Evolutionary conservation across 2,113 vertebrate species (phyloP).

Genomic region (Aldabrachelys gigantea): DNA sequence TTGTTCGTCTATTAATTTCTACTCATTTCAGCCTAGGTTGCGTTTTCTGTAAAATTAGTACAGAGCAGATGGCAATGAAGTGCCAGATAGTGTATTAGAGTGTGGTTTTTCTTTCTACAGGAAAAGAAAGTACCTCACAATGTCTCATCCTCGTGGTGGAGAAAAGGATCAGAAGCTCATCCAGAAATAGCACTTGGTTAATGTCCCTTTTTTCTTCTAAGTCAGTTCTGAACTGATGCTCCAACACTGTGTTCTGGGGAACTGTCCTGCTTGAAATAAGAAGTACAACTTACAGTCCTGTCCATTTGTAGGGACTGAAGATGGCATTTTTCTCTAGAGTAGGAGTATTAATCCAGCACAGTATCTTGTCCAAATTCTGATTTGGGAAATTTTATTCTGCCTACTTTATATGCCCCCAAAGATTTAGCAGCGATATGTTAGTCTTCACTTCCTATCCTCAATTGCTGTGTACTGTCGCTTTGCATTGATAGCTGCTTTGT

Average conservation of each 20-base stretch:
- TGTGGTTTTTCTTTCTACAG: conserved; percentile 71
- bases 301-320: conserved; percentile 13
- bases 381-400: conserved; percentile 10
- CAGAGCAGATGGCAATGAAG: conserved; percentile 60
- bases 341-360: not conserved
- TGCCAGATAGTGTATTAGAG: conserved; percentile 42
- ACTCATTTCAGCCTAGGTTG: conserved; percentile 51
- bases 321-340: not conserved
- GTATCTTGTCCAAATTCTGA: conserved; percentile 19
- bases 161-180: not conserved
- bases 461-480: not conserved
- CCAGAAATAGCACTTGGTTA: not conserved
- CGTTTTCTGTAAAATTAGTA: conserved; percentile 68
- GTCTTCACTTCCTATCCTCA: conserved; percentile 24
- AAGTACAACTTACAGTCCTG: conserved; percentile 24
- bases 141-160: conserved; percentile 23
- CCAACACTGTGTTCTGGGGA: not conserved
- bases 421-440: not conserved
- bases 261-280: not conserved
- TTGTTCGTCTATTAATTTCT: conserved; percentile 63
- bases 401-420: not conserved
- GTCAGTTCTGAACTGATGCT: not conserved
- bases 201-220: conserved; percentile 3
- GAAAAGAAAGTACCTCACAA: conserved; percentile 59
- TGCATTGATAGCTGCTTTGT: conserved; percentile 13